These are phyloP conservation scores for Mesoligia furuncula DNA, from an alignment of 2,888 invertebrate genomes.

Conservation along the genomic window DNA sequence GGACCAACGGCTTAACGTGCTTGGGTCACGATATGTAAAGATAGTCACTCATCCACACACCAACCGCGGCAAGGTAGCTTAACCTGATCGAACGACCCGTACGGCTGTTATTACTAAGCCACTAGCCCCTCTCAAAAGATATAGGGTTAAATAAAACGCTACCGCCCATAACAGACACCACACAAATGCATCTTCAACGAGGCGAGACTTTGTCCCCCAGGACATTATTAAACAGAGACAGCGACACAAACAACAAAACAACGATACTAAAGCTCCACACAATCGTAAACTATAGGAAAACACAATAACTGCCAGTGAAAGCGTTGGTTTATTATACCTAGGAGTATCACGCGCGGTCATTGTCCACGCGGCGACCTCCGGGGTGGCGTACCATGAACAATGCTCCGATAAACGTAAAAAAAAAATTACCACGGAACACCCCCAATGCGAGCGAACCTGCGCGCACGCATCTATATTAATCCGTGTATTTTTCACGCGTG, in stretches of 20 bases:
- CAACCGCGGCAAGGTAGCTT: too few species aligned
- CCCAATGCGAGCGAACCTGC: slow-evolving; percentile 49
- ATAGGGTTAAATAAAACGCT: slow-evolving; percentile 26
- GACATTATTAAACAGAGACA: slow-evolving; percentile 57
- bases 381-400: slow-evolving; percentile 52
- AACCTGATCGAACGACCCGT: too few species aligned
- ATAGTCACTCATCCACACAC: too few species aligned
- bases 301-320: slow-evolving; percentile 49
- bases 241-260: slow-evolving; percentile 52
- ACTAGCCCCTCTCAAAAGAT: neutral
- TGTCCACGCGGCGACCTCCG: slow-evolving; percentile 68
- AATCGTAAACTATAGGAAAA: slow-evolving; percentile 50
- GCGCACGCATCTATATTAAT: slow-evolving; percentile 63
- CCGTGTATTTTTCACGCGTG: slow-evolving; percentile 59
- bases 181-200: slow-evolving; percentile 35
- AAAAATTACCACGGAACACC: slow-evolving; percentile 64
- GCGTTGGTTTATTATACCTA: slow-evolving; percentile 54
- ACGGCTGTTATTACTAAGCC: too few species aligned
- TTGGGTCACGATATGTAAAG: too few species aligned
- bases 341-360: slow-evolving; percentile 72
- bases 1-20: too few species aligned
- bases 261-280: slow-evolving; percentile 45
- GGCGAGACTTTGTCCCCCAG: slow-evolving; percentile 70
- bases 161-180: slow-evolving; percentile 25
- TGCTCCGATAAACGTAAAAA: slow-evolving; percentile 50